Evolutionary conservation across 2,113 vertebrate species (phyloP), one percentile per base, ranked within the genome.

Genomic region (Cyphomyrus discorhynchus): DNA sequence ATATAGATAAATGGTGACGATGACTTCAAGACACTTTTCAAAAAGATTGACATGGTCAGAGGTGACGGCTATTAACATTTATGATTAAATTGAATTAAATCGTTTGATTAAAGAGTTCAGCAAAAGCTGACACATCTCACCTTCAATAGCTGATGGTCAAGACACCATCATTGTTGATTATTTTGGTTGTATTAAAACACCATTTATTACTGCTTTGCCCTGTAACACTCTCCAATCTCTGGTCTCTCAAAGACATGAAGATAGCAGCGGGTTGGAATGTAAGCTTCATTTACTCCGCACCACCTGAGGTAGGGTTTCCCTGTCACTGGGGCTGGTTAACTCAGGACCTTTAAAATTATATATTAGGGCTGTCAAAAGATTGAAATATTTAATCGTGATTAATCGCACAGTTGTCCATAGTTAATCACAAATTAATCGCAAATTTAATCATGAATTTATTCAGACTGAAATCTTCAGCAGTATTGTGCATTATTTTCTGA

Each of bases 201-300:
- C 4, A 52, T 50, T 27, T 82, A 53, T 80, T 8, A 15, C 49
- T 52, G 13, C 11, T 31, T 89, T 52, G n/a, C 45, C 58, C 39
- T 35, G 80, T 62, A 10, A 42, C 5, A 46, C 31, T 58, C 50
- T 35, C 70, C 47, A 66, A 85, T 86, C 42, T 89, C 17, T 31
- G 52, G 45, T 86, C 47, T 9, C 91, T 90, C 88, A 4, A 92
- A 95, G 95, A 92, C 77, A 90, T 95, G 74, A 95, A 91, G 90
- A 94, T 96, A 91, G 86, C 94, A 9, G 92, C 93, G 89, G 95
- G 95, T 1, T 95, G 94, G 93, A 94, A 95, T 85, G 90, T 94
- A 84, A 95, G 92, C 89, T 95, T 95, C 86, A n/a, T 82, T 85
- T 94, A 92, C 90, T 87, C 90, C n/a, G 91, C 92, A 80, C 8